phyloP scores from a whole-genome alignment of 2,797 vertebrate species.

The Gambelia wislizenii region DNA sequence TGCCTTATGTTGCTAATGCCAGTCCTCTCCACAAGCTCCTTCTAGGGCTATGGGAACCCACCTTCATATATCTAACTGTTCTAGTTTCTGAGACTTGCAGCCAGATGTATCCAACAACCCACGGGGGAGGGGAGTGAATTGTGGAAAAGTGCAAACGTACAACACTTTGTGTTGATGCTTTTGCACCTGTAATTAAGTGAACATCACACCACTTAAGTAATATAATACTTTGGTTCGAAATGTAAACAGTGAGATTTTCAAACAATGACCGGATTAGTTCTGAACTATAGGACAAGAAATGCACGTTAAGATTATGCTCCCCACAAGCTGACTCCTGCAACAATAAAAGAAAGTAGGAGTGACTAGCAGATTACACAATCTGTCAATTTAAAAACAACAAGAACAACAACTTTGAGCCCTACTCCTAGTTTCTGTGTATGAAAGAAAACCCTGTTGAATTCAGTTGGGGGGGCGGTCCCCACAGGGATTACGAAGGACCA shows the following conservation, averaged over 20 bases:
- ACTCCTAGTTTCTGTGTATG: background rate
- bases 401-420: background rate
- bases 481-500: background rate
- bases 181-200: background rate
- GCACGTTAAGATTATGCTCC: background rate
- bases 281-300: background rate
- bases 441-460: constrained; percentile 17
- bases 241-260: constrained; percentile 10
- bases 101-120: constrained; percentile 43
- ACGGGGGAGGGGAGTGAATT: constrained; percentile 13
- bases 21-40: background rate
- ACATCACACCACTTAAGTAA: background rate
- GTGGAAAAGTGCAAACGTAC: constrained; percentile 1
- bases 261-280: background rate
- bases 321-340: constrained; percentile 20
- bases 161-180: background rate
- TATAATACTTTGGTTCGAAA: background rate
- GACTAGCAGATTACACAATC: background rate
- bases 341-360: constrained; percentile 27
- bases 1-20: constrained; percentile 24
- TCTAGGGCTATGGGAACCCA: background rate
- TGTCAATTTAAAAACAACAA: background rate
- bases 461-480: background rate
- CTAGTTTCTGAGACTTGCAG: background rate
- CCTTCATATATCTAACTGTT: background rate